Percentiles rank a stretch among this genome's conserved stretches.
Conservation (phyloP, 1,140 invertebrate species). For the Zaprionus gabonicus region DNA sequence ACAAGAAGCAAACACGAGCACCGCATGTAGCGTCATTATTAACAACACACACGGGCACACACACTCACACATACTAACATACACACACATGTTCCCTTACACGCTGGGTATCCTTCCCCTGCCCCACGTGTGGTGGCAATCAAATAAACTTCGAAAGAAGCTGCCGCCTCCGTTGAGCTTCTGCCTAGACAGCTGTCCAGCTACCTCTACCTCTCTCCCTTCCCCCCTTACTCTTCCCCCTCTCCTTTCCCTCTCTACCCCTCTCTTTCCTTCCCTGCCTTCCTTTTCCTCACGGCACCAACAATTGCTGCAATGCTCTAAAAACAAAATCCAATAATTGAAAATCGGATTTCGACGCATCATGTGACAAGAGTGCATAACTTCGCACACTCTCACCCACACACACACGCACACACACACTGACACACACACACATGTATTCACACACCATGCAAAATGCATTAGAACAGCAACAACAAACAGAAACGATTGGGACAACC, state of each 20-base stretch:
- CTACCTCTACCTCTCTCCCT: background rate
- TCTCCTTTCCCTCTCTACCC: background rate
- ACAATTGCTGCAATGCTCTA: conserved; percentile 34
- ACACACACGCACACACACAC: background rate
- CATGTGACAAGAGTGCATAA: conserved; percentile 47
- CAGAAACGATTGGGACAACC: conserved; percentile 12
- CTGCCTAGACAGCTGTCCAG: background rate
- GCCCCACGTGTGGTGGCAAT: conserved; percentile 14
- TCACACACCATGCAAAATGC: conserved; percentile 9
- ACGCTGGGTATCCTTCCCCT: background rate
- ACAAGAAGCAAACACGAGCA: conserved; percentile 37
- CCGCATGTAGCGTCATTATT: conserved; percentile 44
- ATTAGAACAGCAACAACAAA: conserved; percentile 27
- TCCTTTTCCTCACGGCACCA: background rate
- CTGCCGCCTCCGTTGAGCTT: background rate
- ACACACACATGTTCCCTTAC: background rate
- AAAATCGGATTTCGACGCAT: conserved; percentile 58
- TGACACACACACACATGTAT: background rate
- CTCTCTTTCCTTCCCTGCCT: background rate
- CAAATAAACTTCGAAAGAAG: conserved; percentile 38
- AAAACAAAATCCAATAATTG: conserved; percentile 69
- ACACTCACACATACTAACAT: background rate
- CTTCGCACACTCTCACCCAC: conserved; percentile 22
- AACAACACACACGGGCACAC: conserved; percentile 35
- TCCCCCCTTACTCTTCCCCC: background rate